Evolutionary conservation across 2,888 invertebrate species (phyloP), one percentile per base, ranked within the genome.

Genomic region (Cryptophagus acutangulus): DNA sequence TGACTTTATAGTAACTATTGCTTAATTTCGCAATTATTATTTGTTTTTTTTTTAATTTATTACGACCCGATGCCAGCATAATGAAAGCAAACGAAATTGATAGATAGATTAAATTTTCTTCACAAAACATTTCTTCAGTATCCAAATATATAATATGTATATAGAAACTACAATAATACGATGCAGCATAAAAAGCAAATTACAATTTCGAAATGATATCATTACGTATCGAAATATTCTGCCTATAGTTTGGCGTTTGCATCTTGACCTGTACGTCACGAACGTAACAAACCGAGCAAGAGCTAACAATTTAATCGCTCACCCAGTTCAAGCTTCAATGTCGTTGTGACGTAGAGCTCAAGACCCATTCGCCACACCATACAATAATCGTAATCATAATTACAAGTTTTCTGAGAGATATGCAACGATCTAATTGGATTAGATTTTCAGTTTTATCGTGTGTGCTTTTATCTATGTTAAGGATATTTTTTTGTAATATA

Each of bases 11-110:
- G 48, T 40, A 46, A 43, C 45, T 49, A n/a, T n/a, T n/a, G n/a
- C n/a, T 45, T 40, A 36, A 42, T 49, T 46, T 36, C 35, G 43
- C 18, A 41, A 28, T 36, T 41, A 36, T 15, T 5, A 2, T 13
- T 5, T 15, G 14, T 31, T 6, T 15, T 15, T 31, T 6, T 31
- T 15, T 6, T 4, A 6, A 26, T 4, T 43, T 41, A 50, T 42
- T 49, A 54, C 45, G 43, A 57, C 49, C 45, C 48, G 52, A 57
- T 57, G 52, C 54, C 52, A 52, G 54, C 51, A 55, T 52, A 46
- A n/a, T n/a, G 45, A 54, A 55, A 54, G 53, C 54, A 52, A 51
- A 50, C 49, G 40, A 43, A 36, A 15, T 31, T 16, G 12, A 6
- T 26, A 26, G 26, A n/a, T n/a, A n/a, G n/a, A n/a, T n/a, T n/a